Conservation (phyloP, 2,113 vertebrate genomes). For the Oncorhynchus nerka region DNA sequence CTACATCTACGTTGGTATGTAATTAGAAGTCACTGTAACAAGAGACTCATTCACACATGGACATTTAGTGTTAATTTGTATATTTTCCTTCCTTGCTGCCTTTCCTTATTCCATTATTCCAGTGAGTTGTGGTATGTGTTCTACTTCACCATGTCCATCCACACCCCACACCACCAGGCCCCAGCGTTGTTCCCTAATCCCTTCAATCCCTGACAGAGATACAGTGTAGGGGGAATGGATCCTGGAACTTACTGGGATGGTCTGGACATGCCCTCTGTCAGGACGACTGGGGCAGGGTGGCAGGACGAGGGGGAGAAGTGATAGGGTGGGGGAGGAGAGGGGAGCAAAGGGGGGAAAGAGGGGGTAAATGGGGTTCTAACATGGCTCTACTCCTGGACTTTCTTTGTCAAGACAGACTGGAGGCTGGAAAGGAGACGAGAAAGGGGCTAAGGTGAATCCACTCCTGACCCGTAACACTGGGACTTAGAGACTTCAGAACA, state of each 20-base stretch:
- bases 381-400: conserved; percentile 40
- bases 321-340: neutral
- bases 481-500: neutral
- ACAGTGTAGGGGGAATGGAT: neutral
- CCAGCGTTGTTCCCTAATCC: conserved; percentile 20
- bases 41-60: neutral
- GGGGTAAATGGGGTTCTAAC: conserved; percentile 24
- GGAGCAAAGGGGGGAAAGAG: neutral
- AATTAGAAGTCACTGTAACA: neutral
- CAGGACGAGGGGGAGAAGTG: neutral
- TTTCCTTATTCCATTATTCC: neutral
- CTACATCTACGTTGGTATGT: neutral
- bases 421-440: neutral
- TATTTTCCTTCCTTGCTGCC: neutral
- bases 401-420: conserved; percentile 3
- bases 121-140: conserved; percentile 14
- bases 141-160: conserved; percentile 25
- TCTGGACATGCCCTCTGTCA: conserved; percentile 20
- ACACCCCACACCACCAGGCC: neutral
- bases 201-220: conserved; percentile 15
- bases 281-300: neutral
- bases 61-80: neutral
- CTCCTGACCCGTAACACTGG: conserved; percentile 27
- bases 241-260: conserved; percentile 8
- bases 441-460: conserved; percentile 40